A percentile compares a stretch with the other conserved stretches of the same genome.
Evolutionary conservation across 1,140 invertebrate genomes (phyloP).

Genomic region (Lethrus apterus): DNA sequence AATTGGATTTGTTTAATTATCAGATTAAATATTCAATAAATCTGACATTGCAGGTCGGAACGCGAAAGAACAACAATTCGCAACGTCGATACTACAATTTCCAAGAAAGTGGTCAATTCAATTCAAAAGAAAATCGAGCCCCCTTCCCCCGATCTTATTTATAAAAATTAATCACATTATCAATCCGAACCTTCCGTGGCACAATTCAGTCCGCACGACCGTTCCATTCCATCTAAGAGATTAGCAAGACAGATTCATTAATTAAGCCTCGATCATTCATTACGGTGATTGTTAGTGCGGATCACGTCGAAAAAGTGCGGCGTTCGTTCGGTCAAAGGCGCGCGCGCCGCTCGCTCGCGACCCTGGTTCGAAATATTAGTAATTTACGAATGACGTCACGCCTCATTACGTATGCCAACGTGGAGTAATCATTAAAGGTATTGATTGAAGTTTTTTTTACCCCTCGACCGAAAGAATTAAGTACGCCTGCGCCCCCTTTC

Average conservation of each 20-base stretch:
- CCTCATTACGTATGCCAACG: slow-evolving; percentile 37
- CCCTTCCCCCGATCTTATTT: slow-evolving; percentile 25
- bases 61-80: no score
- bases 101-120: no score
- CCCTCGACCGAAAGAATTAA: slow-evolving; percentile 21
- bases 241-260: slow-evolving; percentile 44
- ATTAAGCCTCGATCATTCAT: slow-evolving; percentile 42
- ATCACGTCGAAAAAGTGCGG: neutral
- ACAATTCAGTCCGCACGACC: slow-evolving; percentile 31
- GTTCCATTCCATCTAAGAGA: slow-evolving; percentile 41
- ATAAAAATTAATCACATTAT: slow-evolving; percentile 44
- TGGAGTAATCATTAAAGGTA: slow-evolving; percentile 36
- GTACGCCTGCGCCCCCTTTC: slow-evolving; percentile 26
- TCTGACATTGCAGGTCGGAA: no score
- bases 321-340: slow-evolving; percentile 9
- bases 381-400: slow-evolving; percentile 35
- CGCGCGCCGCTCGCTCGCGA: slow-evolving; percentile 5
- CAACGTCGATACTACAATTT: no score
- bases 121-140: slow-evolving; percentile 28
- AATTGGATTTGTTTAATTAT: no score
- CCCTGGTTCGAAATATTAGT: slow-evolving; percentile 16
- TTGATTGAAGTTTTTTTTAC: slow-evolving; percentile 36
- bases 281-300: slow-evolving; percentile 37
- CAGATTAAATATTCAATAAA: no score
- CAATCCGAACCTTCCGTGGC: slow-evolving; percentile 35